Base-by-base conservation (phyloP, 1,140 invertebrate genomes). In the Conopomorpha cramerella region DNA sequence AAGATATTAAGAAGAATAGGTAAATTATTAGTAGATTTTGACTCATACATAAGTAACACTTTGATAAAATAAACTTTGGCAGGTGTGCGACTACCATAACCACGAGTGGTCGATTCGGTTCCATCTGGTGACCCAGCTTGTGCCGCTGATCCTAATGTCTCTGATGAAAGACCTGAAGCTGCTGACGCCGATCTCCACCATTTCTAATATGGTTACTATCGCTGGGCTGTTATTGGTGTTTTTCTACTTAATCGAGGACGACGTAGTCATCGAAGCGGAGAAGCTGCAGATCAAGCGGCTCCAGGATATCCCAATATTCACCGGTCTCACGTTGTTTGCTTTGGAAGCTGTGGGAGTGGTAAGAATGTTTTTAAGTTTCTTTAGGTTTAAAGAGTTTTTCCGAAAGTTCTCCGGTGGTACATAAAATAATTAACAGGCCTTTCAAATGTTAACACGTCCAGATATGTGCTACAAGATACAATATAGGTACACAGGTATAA, bases 301-400 rank as follows among this genome's bases (percentile, higher is more conserved):
- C 0, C 51, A 64, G 40, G 81, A 79, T 26, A 82, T 84, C 46
- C 80, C 84, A 0, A 62, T 89, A 2, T 91, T 86, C 41, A 84
- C 93, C 51, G 90, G 90, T 0, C 91, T 87, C 1, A 88, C 88
- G 0, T 68, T 93, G 13, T 93, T 91, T 71, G 87, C 91, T 0
- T 79, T 92, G 38, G 91, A 93, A 79, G 90, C 90, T 13, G 90
- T 93, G 14, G 87, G 86, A 16, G 84, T 89, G 57, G 86, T 89
- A n/a, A n/a, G n/a, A n/a, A 49, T 77, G 82, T 82, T 36, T 30
- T 10, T 8, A 16, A 28, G 8, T 26, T 16, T 26, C 14, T 12
- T 36, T 7, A 28, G 13, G 34, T 37, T 42, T 35, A 32, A 12
- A 31, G 2, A 30, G 15, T 34, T 7, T 29, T 16, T 29, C 18